Base-by-base conservation (phyloP, 2,888 invertebrate species). In the Trissonchulus sp. region DNA sequence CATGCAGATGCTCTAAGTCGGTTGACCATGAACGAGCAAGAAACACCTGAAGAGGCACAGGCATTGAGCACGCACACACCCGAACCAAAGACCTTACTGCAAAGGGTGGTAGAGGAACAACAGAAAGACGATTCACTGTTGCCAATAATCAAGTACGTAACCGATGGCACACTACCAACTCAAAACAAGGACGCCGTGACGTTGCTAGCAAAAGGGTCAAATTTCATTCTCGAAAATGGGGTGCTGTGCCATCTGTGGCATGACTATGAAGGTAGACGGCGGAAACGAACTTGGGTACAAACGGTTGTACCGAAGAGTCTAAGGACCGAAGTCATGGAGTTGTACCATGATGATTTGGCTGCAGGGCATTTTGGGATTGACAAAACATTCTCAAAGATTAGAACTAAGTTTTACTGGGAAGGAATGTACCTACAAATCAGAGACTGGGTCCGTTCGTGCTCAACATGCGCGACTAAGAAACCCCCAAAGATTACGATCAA, bases 1-100 rank as follows among this genome's bases (percentile, higher is more conserved):
- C 78, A 85, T 0, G 86, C 86, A 0, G 86, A 87, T 76, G 79
- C 81, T 0, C 76, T 86, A 0, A 84, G 84, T 0, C 74, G 85
- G 63, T 81, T 82, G 1, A 75, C 79, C n/a, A n/a, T 3, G n/a
- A n/a, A n/a, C n/a, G n/a, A n/a, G n/a, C n/a, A n/a, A n/a, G n/a
- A n/a, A n/a, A n/a, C n/a, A n/a, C 31, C 28, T 8, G 28, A 23
- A 48, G 23, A 48, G 8, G 48, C 8, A 8, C 48, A 23, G 8
- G 48, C 48, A 8, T 48, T 48, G 8, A 23, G 8, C 48, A 48
- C 48, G 23, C 8, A 8, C 48, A n/a, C n/a, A n/a, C 48, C 48
- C 8, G 48, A 8, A 8, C 23, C 48, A 48, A 15, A 15, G 8
- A 48, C 48, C 8, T 15, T 48, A 23, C 23, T 48, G 48, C 8